Evolutionary conservation across 2,113 vertebrate genomes (phyloP), one percentile per base, ranked within the genome.

Genomic region (Cyprinodon tularosa): DNA sequence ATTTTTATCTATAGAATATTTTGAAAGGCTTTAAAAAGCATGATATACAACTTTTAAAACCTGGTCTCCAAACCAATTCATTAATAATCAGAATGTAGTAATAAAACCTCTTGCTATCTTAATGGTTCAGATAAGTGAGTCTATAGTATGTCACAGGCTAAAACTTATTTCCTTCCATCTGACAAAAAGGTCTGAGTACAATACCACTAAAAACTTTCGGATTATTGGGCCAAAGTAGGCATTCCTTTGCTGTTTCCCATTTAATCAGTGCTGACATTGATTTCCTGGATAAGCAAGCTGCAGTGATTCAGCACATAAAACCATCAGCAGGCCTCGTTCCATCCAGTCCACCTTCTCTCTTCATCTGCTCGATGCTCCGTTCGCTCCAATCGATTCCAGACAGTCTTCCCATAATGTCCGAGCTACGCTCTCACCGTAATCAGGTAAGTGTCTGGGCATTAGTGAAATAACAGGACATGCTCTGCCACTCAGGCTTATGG

Each of bases 211-310:
- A 78, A 29, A 64, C 68, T 60, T 68, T 82, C 42, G 71, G 39
- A 77, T 77, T 71, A 87, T 77, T 66, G 66, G 84, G 76, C 83
- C 65, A 67, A 77, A 78, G 76, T 62, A 29, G 62, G 66, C 84
- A 82, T 86, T 88, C 88, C 82, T 84, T 60, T 83, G 68, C 78
- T 17, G 72, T 62, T 65, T 59, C 63, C 80, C 87, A 90, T 89
- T 90, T 92, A 89, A 90, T 92, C 85, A 89, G 82, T 40, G 15
- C 74, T 48, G 62, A 38, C 73, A 90, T 86, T 83, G 89, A 91
- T 89, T 91, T 82, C 66, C 81, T 44, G 81, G 72, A 90, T 72
- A 71, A 73, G 71, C 79, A 13, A 76, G 83, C 81, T 74, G 73
- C 80, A 75, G 48, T 42, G 74, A 88, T 83, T 82, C 84, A 45